phyloP scores from a whole-genome alignment of 1,140 invertebrate species.

The Drosophila nikananu region DNA sequence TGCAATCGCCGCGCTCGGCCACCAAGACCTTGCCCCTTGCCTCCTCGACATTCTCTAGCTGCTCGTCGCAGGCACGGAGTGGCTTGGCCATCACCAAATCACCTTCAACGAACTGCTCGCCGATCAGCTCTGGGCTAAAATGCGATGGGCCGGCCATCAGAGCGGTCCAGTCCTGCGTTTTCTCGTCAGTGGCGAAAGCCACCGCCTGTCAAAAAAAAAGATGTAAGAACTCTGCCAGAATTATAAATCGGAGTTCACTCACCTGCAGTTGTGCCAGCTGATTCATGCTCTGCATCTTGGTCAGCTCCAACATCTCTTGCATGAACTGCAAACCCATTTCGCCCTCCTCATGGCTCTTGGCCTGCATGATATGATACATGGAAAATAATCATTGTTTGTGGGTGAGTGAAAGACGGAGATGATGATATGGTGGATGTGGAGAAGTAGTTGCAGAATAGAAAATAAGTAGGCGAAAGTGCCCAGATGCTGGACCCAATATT shows the following conservation, averaged over 20 bases:
- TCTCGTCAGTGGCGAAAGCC: slow-evolving; percentile 85
- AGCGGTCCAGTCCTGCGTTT: slow-evolving; percentile 79
- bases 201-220: slow-evolving; percentile 84
- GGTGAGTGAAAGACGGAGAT: neutral
- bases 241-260: slow-evolving; percentile 8
- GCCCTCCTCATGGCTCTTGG: slow-evolving; percentile 93
- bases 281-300: slow-evolving; percentile 89
- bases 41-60: slow-evolving; percentile 86
- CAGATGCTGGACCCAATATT: neutral
- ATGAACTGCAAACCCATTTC: slow-evolving; percentile 97
- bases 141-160: slow-evolving; percentile 95
- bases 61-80: slow-evolving; percentile 87
- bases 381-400: neutral
- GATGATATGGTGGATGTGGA: neutral
- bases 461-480: neutral
- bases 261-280: slow-evolving; percentile 87
- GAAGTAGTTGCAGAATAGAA: neutral
- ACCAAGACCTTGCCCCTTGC: slow-evolving; percentile 93
- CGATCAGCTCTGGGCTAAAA: slow-evolving; percentile 93
- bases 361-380: slow-evolving; percentile 87
- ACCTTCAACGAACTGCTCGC: slow-evolving; percentile 87
- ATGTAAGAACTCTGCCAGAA: neutral
- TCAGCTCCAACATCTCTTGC: slow-evolving; percentile 98
- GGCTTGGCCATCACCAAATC: slow-evolving; percentile 89
- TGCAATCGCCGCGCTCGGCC: slow-evolving; percentile 95